Evolutionary conservation across 2,797 vertebrate species (phyloP), one percentile per base, ranked within the genome.

Genomic region (Poecilia gillii): DNA sequence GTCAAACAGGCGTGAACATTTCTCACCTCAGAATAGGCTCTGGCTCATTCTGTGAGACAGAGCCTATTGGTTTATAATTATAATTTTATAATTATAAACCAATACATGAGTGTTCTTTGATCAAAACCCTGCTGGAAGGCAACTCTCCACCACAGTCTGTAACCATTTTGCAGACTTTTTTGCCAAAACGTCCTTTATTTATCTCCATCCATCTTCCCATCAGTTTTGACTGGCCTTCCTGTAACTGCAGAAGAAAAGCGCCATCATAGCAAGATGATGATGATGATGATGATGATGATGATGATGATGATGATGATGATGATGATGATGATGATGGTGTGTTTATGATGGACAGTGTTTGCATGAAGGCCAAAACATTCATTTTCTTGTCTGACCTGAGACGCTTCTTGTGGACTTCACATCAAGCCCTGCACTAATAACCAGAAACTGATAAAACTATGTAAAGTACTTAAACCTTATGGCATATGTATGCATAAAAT

Each of bases 1-100:
- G 83, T 88, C 79, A 82, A 79, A 83, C 39, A 82, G 80, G 70
- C 51, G 66, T 25, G 8, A 43, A 47, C 36, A 47, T 74, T n/a
- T 45, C 12, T 66, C 41, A 43, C 20, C 75, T 62, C 36, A 51
- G n/a, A 76, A 77, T 49, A 16, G 46, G 11, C 25, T 72, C 46
- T 41, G 28, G 68, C 74, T 73, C 79, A 76, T 73, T 71, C 33
- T 33, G 33, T 33, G 33, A 33, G 33, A 0, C 33, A 33, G 33
- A 3, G 33, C 33, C 33, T 33, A 33, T 33, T 33, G 33, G 33
- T 33, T 33, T 33, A 33, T 33, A 33, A 33, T 33, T 33, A 33
- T 33, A 33, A 2, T 33, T 33, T 2, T 7, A 16, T 41, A 43
- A 70, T 41, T 20, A 23, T 64, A 39, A 68, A 13, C 8, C 12